Evolutionary conservation across 2,888 invertebrate genomes (phyloP).

Genomic region (Reticulitermes lucifugus): DNA sequence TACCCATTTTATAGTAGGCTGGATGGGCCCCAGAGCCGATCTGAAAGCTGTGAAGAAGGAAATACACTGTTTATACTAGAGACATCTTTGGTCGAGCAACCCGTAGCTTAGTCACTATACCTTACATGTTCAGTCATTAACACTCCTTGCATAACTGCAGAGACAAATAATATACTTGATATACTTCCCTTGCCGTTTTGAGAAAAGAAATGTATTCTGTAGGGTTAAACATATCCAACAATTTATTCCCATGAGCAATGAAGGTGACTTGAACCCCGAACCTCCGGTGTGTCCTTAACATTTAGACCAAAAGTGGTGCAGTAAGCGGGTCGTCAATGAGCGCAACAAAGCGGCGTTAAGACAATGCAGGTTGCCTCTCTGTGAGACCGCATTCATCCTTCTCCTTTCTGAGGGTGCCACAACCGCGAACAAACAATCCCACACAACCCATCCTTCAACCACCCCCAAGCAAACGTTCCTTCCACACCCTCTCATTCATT

Average conservation of each 20-base stretch:
- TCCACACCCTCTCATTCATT: slow-evolving; percentile 35
- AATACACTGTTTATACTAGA: no score
- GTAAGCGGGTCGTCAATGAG: neutral
- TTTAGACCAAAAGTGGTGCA: neutral
- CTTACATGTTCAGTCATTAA: no score
- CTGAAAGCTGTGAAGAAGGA: no score
- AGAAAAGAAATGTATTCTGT: no score
- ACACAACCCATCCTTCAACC: neutral
- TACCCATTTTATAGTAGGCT: no score
- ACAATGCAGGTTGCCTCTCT: neutral
- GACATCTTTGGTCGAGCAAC: no score
- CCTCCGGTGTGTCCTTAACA: neutral
- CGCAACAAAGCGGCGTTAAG: neutral
- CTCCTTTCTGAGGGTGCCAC: slow-evolving; percentile 7
- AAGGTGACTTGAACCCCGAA: neutral
- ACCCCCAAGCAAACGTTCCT: slow-evolving; percentile 8
- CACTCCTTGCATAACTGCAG: no score
- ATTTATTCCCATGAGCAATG: neutral
- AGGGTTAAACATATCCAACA: neutral
- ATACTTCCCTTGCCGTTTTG: no score
- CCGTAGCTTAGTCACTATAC: no score
- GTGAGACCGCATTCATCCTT: slow-evolving; percentile 13
- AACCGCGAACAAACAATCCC: slow-evolving; percentile 22
- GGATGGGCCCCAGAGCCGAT: no score
- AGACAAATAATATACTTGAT: no score